Evolutionary conservation across 2,797 vertebrate genomes (phyloP).

Genomic region (Coreius guichenoti): DNA sequence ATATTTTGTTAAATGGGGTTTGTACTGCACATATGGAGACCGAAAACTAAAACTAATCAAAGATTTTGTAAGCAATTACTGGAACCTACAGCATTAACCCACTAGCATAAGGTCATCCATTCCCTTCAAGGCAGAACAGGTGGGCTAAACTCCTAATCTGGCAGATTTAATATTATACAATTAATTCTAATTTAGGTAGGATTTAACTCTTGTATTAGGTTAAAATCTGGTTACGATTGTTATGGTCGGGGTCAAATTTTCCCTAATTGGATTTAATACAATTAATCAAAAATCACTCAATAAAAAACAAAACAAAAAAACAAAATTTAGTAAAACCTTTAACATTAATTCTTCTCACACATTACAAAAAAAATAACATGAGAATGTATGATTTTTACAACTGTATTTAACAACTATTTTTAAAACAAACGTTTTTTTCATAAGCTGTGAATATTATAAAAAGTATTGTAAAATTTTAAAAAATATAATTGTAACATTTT

Average conservation of each 20-base stretch:
- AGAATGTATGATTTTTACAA: no score
- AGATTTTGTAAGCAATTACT: not conserved
- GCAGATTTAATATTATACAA: slow-evolving; percentile 33
- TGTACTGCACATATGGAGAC: not conserved
- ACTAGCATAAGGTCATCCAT: slow-evolving; percentile 3
- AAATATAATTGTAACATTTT: no score
- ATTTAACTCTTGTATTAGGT: not conserved
- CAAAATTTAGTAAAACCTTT: not conserved
- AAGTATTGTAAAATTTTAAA: not conserved
- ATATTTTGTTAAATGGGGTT: not conserved
- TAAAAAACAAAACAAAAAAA: not conserved
- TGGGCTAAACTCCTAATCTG: slow-evolving; percentile 37
- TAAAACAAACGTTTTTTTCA: no score
- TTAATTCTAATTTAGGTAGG: not conserved
- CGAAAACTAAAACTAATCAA: not conserved
- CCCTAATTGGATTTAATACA: no score
- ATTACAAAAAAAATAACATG: no score
- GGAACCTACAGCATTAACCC: not conserved
- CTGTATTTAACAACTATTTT: no score
- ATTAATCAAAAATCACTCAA: no score
- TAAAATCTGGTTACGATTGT: not conserved
- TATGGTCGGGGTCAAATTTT: no score
- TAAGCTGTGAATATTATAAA: not conserved
- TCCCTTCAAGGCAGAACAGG: slow-evolving; percentile 33
- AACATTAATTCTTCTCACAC: no score